These are phyloP conservation scores for Alca torda DNA, from an alignment of 2,797 vertebrate species.

Conservation along the genomic window DNA sequence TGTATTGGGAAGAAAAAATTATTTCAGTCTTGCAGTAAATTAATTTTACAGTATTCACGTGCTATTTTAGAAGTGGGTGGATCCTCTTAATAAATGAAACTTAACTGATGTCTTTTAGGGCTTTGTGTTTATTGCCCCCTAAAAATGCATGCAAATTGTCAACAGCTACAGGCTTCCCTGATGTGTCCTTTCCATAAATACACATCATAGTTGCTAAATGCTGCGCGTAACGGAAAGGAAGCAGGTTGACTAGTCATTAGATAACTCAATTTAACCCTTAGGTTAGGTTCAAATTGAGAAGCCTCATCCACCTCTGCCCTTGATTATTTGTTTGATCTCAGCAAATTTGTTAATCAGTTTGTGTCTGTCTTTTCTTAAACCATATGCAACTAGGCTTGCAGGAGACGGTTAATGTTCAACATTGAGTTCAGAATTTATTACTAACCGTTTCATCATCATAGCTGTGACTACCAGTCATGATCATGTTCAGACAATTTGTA, in stretches of 20 bases:
- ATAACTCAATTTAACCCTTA: not conserved
- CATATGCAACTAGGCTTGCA: not conserved
- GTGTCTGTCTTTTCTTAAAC: not conserved
- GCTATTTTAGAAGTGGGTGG: not conserved
- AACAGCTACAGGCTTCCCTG: not conserved
- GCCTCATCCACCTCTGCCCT: not conserved
- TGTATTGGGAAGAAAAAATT: not conserved
- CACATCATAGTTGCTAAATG: not conserved
- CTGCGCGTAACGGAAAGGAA: not conserved
- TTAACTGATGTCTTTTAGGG: not conserved
- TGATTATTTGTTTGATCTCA: not conserved
- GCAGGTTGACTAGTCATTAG: not conserved
- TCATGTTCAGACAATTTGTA: not conserved
- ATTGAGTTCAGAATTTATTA: not conserved
- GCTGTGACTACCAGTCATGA: not conserved
- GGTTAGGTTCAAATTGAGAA: not conserved
- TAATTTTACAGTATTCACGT: fast-evolving
- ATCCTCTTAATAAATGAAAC: not conserved
- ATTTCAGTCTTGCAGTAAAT: not conserved
- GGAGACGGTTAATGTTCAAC: not conserved
- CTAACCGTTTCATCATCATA: not conserved
- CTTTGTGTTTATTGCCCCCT: not conserved
- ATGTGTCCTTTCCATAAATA: slow-evolving; percentile 24
- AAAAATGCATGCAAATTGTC: slow-evolving; percentile 16
- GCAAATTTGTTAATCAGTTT: not conserved